Conservation (phyloP, 2,113 vertebrate genomes). For the Elephantulus edwardii region DNA sequence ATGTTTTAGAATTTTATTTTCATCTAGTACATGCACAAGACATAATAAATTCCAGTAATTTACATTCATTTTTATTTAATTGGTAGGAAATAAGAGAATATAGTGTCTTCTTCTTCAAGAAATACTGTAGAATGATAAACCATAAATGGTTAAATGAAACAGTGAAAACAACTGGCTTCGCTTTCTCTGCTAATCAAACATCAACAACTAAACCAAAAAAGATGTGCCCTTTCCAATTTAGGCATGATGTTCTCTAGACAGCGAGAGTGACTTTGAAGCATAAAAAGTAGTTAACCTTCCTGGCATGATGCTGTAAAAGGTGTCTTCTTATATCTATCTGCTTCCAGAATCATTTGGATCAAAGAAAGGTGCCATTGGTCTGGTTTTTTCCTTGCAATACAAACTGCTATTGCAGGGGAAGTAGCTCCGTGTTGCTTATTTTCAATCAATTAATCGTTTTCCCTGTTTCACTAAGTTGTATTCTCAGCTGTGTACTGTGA, state of each 20-base stretch:
- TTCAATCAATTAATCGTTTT: conserved; percentile 61
- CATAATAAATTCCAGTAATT: background rate
- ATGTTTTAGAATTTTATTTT: background rate
- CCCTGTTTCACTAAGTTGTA: background rate
- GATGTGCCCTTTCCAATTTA: conserved; percentile 66
- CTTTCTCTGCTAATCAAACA: conserved; percentile 52
- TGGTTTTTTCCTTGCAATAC: conserved; percentile 37
- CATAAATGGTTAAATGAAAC: conserved; percentile 36
- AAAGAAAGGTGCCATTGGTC: conserved; percentile 49
- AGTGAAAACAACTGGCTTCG: background rate
- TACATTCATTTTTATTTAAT: background rate
- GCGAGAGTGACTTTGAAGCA: conserved; percentile 66
- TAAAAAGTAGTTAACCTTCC: conserved; percentile 67
- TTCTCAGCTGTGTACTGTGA: background rate
- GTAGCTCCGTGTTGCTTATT: conserved; percentile 26
- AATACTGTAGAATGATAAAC: background rate
- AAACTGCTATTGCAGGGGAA: conserved; percentile 25
- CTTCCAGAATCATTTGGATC: conserved; percentile 66
- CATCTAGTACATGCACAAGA: background rate
- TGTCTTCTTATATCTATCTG: conserved; percentile 50
- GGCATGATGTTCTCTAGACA: conserved; percentile 52
- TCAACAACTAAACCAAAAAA: conserved; percentile 38
- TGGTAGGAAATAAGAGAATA: background rate
- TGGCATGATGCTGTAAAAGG: conserved; percentile 59
- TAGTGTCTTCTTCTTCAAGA: background rate